Evolutionary conservation across 2,113 vertebrate species (phyloP), one percentile per base, ranked within the genome.

Genomic region (Eudyptes chrysolophus): DNA sequence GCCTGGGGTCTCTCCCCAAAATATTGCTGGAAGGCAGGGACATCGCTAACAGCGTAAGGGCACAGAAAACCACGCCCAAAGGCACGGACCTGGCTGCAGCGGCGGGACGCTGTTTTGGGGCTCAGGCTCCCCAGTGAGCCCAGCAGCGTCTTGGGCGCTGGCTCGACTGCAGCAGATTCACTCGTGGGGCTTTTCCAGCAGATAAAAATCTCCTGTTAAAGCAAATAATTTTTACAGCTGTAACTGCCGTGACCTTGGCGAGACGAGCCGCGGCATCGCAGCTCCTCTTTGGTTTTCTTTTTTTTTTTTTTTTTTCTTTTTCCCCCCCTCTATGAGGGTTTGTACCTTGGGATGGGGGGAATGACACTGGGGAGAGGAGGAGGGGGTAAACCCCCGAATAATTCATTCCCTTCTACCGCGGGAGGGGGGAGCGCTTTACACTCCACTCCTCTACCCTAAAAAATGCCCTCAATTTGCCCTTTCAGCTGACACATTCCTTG

Each of bases 101-200:
- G n/a, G 11, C 14, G 72, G 44, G 74, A 38, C 0, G 1, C 16
- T 34, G 18, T 0, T 9, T 32, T 9, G 10, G 48, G 68, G 40
- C 27, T 48, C 19, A 3, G 3, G 10, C 46, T 54, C 64, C 57
- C 44, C 30, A 9, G 13, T 0, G 0, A 52, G 12, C 54, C 34
- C 79, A 18, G 74, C 79, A 58, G 36, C 55, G 21, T 6, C 55
- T 6, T 7, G 49, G 42, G 13, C 61, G 38, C 1, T 0, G 40
- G 21, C 25, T 64, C 18, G 8, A 27, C 71, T 7, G 26, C 3
- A 64, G 74, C 36, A 0, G 13, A 34, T 54, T 27, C 20, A 12
- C 51, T 76, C 13, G 5, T 6, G 68, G 51, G 62, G 40, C 27
- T 62, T 32, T 24, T 68, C 52, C 49, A 27, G 60, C 16, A 15